Base-by-base conservation (phyloP, 2,797 vertebrate genomes). In the Centroberyx gerrardi region DNA sequence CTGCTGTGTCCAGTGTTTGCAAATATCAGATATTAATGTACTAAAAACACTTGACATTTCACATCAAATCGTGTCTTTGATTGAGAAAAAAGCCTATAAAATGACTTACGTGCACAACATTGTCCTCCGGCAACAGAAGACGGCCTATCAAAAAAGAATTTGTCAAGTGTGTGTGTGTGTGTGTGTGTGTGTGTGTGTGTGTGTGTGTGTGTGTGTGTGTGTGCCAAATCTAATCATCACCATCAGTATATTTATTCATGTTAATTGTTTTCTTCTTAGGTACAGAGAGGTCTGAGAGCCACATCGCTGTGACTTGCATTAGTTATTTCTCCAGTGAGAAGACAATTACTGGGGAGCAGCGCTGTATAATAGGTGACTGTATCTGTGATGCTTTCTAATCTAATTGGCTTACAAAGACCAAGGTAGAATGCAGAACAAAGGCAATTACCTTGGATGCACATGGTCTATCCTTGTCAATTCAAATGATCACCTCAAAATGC, bases 331-430 rank as follows among this genome's bases (percentile, higher is more conserved):
- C 53, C 14, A 38, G 31, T 22, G 29, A 48, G 51, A 62, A 61
- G 74, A 66, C 67, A 70, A 72, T 73, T 56, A 61, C 53, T 15
- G 40, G 4, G 22, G 9, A 46, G 28, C 22, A 28, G 48, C 64
- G 56, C 44, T 78, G 38, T 70, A 72, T 60, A 31, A 71, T 49
- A 68, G 73, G 70, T 69, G 70, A 53, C 13, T 69, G 55, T 86
- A 91, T 86, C 83, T 83, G 90, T 89, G 68, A 78, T 67, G 59
- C 53, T 72, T 80, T 84, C 76, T 92, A 86, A 91, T 91, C 67
- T 86, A 84, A 94, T 90, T 91, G 84, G 69, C 62, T 86, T 78
- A 79, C 74, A 86, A 66, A 88, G 80, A 87, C 83, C 72, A 76
- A 85, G 76, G 64, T 72, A 71, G 75, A 60, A 82, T 68, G 60